Conservation (phyloP, 1,140 invertebrate genomes). For the Cydia amplana region DNA sequence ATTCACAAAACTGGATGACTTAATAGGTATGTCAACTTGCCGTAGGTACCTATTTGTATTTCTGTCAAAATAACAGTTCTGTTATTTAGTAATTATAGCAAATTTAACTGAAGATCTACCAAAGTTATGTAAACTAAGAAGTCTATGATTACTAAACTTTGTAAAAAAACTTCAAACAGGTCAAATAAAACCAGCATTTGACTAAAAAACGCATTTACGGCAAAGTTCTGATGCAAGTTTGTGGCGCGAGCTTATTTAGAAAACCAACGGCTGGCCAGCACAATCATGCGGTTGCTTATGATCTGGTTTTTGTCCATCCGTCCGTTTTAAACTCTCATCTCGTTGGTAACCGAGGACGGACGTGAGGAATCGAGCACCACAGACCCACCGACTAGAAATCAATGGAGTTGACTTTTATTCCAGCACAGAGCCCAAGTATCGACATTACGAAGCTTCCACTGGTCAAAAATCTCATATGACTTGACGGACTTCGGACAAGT, state of each 20-base stretch:
- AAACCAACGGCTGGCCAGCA: constrained; percentile 38
- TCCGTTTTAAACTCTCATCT: constrained; percentile 50
- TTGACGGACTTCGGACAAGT: too few relatives aligned
- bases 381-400: background rate
- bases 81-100: background rate
- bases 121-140: too few relatives aligned
- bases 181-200: background rate
- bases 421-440: background rate
- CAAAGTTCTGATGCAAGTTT: constrained; percentile 12
- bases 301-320: constrained; percentile 53
- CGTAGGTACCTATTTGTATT: background rate
- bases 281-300: constrained; percentile 54
- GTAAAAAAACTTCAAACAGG: background rate
- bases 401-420: background rate
- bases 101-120: background rate
- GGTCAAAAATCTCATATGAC: too few relatives aligned
- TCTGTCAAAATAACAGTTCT: background rate
- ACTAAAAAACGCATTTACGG: background rate
- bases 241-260: constrained; percentile 27
- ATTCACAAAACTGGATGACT: background rate
- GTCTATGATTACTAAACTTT: background rate
- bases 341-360: constrained; percentile 54
- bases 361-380: constrained; percentile 47
- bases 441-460: background rate
- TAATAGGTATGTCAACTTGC: background rate